phyloP scores from a whole-genome alignment of 2,888 invertebrate species.

The Ischnura elegans region DNA sequence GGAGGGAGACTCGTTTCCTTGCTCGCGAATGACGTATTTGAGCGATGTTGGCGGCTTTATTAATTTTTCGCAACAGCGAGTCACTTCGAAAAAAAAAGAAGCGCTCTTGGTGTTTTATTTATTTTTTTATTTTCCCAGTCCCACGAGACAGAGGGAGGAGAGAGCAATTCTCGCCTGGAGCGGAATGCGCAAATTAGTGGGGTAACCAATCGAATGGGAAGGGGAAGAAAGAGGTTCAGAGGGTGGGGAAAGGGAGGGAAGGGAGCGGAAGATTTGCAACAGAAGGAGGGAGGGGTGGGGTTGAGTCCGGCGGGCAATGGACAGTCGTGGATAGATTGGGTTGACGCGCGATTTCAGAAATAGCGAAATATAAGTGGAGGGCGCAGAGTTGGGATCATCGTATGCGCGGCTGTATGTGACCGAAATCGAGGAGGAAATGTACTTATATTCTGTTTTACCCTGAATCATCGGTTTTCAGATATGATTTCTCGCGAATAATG shows the following conservation, averaged over 20 bases:
- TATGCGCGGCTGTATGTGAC: background rate
- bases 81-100: background rate
- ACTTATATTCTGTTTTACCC: background rate
- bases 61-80: conserved; percentile 26
- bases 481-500: too few species aligned
- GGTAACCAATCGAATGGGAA: background rate
- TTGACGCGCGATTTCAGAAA: background rate
- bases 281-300: background rate
- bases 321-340: background rate
- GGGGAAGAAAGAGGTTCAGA: background rate
- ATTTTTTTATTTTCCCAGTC: too few species aligned
- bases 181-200: background rate
- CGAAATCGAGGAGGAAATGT: background rate
- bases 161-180: background rate
- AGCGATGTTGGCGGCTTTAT: background rate
- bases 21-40: background rate
- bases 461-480: too few species aligned
- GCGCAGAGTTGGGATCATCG: background rate
- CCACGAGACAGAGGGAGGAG: background rate
- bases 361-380: background rate
- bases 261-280: too few species aligned
- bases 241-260: background rate
- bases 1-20: background rate
- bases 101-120: background rate
- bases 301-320: background rate